Evolutionary conservation across 1,140 invertebrate genomes (phyloP).

Genomic region (Orius laevigatus): DNA sequence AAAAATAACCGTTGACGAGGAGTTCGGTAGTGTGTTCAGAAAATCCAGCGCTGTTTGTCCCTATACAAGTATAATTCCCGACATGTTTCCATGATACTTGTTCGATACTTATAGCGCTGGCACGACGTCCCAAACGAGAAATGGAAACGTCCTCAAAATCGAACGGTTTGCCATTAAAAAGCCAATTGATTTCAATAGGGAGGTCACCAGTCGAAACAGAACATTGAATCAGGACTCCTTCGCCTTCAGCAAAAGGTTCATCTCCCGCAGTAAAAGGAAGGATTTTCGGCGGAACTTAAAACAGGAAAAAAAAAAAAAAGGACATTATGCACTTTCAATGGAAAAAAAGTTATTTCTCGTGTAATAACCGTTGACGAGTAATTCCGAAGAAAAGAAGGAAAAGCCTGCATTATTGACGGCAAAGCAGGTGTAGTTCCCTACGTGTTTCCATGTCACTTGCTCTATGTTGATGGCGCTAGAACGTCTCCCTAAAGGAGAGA

Average conservation of each 20-base stretch:
- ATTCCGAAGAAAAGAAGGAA: conserved; percentile 22
- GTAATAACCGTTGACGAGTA: conserved; percentile 1
- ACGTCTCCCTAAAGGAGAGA: conserved; percentile 39
- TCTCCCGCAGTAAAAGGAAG: conserved; percentile 40
- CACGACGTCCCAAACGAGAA: conserved; percentile 46
- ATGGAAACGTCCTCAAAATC: conserved; percentile 35
- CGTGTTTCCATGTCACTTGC: conserved; percentile 47
- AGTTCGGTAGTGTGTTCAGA: conserved; percentile 19
- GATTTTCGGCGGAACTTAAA: conserved; percentile 41
- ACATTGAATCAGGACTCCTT: conserved; percentile 39
- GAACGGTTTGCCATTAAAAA: conserved; percentile 32
- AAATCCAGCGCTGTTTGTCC: conserved; percentile 49
- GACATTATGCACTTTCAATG: no score
- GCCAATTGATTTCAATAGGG: conserved; percentile 49
- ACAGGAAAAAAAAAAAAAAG: neutral
- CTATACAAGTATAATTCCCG: conserved; percentile 44
- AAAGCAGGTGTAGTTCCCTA: conserved; percentile 49
- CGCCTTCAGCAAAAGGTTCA: conserved; percentile 29
- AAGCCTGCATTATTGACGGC: conserved; percentile 60
- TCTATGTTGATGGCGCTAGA: conserved; percentile 46
- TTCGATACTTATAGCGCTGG: conserved; percentile 29
- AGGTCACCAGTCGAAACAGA: conserved; percentile 54
- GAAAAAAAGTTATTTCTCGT: no score
- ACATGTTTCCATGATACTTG: conserved; percentile 35
- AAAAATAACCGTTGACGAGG: conserved; percentile 20